Evolutionary conservation across 1,140 invertebrate species (phyloP).

Genomic region (Drosophila serrata): DNA sequence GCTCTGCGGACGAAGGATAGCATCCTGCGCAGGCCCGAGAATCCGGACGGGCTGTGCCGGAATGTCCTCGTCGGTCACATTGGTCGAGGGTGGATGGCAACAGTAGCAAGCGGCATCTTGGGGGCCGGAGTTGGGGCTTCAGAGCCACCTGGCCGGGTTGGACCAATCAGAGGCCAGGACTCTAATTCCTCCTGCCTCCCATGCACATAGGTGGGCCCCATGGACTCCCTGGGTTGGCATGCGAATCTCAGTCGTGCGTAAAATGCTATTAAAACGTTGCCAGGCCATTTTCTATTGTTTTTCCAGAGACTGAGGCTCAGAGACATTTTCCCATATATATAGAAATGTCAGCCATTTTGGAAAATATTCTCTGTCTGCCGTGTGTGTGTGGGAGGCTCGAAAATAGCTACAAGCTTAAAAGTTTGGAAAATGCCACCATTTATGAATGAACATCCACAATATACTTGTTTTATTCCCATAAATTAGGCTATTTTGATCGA

Average conservation of each 20-base stretch:
- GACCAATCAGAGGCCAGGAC: conserved; percentile 58
- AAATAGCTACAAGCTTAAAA: conserved; percentile 25
- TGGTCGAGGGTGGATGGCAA: conserved; percentile 78
- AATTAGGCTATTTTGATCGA: conserved; percentile 33
- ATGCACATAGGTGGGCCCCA: conserved; percentile 22
- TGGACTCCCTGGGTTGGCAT: conserved; percentile 36
- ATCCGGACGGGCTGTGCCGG: conserved; percentile 51
- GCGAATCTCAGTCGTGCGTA: conserved; percentile 75
- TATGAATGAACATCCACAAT: conserved; percentile 26
- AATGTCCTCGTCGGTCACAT: conserved; percentile 58
- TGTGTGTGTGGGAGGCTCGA: conserved; percentile 3
- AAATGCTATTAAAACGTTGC: conserved; percentile 78
- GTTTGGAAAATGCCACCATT: conserved; percentile 33
- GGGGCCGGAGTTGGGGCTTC: conserved; percentile 20
- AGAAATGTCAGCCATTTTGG: conserved; percentile 79
- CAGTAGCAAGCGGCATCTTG: conserved; percentile 53
- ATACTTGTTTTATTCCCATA: conserved; percentile 10
- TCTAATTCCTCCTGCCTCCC: not conserved
- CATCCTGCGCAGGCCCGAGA: conserved; percentile 58
- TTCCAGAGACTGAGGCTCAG: conserved; percentile 11
- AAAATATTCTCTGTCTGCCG: conserved; percentile 66
- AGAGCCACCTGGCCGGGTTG: conserved; percentile 51
- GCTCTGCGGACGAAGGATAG: conserved; percentile 14
- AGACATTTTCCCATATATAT: conserved; percentile 14
- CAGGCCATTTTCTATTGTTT: conserved; percentile 67